These are phyloP conservation scores for Corvus hawaiiensis DNA, from an alignment of 2,113 vertebrate species.

Conservation along the genomic window DNA sequence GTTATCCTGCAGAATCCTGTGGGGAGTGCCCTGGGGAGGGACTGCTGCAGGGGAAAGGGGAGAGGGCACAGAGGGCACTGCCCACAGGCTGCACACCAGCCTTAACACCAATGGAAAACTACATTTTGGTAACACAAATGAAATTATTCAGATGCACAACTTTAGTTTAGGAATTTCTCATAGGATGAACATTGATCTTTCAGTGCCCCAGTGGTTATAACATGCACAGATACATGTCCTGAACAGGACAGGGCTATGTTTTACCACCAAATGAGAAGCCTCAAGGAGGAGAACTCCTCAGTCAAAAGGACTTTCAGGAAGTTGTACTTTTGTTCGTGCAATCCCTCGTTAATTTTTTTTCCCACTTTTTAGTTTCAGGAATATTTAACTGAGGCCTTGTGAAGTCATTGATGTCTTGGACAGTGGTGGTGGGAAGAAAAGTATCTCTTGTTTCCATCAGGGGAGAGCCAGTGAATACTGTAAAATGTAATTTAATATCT, in stretches of 20 bases:
- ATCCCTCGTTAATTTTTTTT: not conserved
- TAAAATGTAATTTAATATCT: not conserved
- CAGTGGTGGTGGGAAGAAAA: not conserved
- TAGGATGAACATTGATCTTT: rapidly evolving
- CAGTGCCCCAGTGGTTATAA: not conserved
- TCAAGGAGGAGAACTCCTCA: not conserved
- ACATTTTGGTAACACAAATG: rapidly evolving
- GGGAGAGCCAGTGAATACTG: not conserved
- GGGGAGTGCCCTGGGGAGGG: not conserved
- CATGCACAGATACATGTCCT: rapidly evolving
- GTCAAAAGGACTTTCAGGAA: not conserved
- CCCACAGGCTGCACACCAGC: not conserved
- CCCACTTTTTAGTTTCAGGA: not conserved
- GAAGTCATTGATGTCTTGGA: not conserved
- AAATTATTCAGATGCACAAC: not conserved
- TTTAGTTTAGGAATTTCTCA: not conserved
- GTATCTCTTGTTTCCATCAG: not conserved
- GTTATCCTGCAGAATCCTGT: too few relatives aligned
- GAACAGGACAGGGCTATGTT: not conserved
- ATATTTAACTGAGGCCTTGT: not conserved
- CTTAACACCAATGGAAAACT: rapidly evolving
- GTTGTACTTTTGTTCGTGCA: not conserved
- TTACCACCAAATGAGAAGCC: not conserved
- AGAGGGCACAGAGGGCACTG: too few relatives aligned
- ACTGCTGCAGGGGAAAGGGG: not conserved